Evolutionary conservation across 2,888 invertebrate species (phyloP).

Genomic region (Megaustenia siamemsis): DNA sequence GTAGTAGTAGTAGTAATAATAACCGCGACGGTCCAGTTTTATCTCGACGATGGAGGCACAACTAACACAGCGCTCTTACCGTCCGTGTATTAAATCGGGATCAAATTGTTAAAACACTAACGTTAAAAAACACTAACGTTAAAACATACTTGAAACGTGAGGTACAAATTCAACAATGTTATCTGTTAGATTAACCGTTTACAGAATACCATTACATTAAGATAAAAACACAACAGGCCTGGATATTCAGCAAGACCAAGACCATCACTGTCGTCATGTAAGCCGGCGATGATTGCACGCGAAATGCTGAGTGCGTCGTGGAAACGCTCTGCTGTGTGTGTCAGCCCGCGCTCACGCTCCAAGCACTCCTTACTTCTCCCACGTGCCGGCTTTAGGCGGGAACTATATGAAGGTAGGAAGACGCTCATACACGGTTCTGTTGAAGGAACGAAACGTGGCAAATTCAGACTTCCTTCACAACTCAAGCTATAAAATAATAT

Average conservation of each 20-base stretch:
- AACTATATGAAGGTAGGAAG: not conserved
- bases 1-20: not conserved
- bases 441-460: not conserved
- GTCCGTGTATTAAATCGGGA: too few relatives aligned
- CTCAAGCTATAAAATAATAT: too few relatives aligned
- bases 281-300: constrained; percentile 20
- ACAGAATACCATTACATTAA: not conserved
- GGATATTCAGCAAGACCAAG: constrained; percentile 2
- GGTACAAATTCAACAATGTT: not conserved
- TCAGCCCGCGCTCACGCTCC: constrained; percentile 6
- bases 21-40: not conserved
- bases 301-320: constrained; percentile 6
- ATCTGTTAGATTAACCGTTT: constrained; percentile 1
- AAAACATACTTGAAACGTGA: too few relatives aligned
- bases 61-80: not conserved
- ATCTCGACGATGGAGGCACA: not conserved
- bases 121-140: not conserved
- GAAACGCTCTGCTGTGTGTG: constrained; percentile 24
- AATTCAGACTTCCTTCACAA: not conserved
- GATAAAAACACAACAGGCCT: not conserved
- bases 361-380: constrained; percentile 6
- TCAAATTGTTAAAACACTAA: not conserved
- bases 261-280: constrained; percentile 11
- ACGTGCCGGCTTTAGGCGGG: not conserved
- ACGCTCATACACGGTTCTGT: not conserved